phyloP scores from a whole-genome alignment of 2,888 invertebrate genomes.

The Drosophila setosimentum region DNA sequence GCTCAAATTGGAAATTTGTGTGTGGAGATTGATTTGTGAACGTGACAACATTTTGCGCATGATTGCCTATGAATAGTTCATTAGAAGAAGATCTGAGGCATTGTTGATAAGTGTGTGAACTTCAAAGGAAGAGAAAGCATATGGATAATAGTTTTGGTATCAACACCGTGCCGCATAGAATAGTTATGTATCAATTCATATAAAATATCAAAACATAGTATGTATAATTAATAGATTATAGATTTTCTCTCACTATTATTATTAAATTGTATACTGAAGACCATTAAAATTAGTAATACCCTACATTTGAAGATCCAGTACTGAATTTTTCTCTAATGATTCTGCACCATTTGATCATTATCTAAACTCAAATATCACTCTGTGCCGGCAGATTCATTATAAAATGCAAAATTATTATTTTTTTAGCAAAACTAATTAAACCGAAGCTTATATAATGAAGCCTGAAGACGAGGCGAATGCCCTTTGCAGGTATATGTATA shows the following conservation, averaged over 20 bases:
- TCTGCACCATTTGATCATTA: conserved; percentile 60
- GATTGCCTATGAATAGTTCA: conserved; percentile 34
- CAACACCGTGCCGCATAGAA: not conserved
- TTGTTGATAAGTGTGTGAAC: not conserved
- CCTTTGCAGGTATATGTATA: conserved; percentile 34
- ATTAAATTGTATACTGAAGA: not conserved
- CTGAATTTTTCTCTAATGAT: conserved; percentile 55
- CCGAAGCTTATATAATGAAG: conserved; percentile 68
- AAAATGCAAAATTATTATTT: conserved; percentile 50
- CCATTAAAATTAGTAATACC: conserved; percentile 48
- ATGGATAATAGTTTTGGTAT: not conserved
- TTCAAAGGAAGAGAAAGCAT: conserved; percentile 18
- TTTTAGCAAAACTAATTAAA: conserved; percentile 66
- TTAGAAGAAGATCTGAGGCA: conserved; percentile 12
- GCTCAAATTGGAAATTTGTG: conserved; percentile 22
- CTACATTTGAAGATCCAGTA: conserved; percentile 41
- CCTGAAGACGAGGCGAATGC: conserved; percentile 59
- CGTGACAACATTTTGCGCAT: not conserved
- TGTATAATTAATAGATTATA: not conserved
- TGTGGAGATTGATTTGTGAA: conserved; percentile 26
- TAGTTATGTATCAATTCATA: not conserved
- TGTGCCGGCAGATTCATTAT: conserved; percentile 57
- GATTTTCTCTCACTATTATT: not conserved
- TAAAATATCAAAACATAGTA: not conserved
- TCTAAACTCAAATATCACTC: conserved; percentile 55